Percentiles rank a stretch among this genome's conserved stretches.
Conservation (phyloP, 2,888 invertebrate genomes). For the Troides oblongomaculatus region DNA sequence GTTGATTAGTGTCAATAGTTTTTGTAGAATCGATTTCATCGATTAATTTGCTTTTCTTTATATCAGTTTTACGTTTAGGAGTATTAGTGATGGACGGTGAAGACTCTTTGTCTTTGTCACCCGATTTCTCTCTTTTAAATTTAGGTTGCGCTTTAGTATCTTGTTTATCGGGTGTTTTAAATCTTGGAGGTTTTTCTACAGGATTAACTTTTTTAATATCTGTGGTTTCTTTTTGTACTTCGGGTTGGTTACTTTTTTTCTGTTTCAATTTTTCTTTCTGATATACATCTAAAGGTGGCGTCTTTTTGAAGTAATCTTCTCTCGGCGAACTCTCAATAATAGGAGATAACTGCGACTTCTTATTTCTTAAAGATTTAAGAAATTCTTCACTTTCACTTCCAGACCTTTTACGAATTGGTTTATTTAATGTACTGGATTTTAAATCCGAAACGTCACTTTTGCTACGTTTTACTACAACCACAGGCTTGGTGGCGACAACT, state of each 20-base stretch:
- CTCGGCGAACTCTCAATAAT: conserved; percentile 88
- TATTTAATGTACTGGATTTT: conserved; percentile 73
- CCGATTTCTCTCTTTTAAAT: conserved; percentile 63
- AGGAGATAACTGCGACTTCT: conserved; percentile 86
- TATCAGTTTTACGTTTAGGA: conserved; percentile 66
- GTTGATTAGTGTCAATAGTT: conserved; percentile 48
- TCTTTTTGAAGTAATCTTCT: conserved; percentile 83
- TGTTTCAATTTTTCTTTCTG: conserved; percentile 60
- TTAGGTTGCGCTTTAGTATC: conserved; percentile 69
- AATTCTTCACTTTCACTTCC: conserved; percentile 83
- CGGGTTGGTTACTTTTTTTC: conserved; percentile 52
- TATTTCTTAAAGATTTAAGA: conserved; percentile 74
- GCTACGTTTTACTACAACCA: conserved; percentile 76
- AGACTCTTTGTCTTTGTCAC: conserved; percentile 56
- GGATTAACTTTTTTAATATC: conserved; percentile 69
- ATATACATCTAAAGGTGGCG: conserved; percentile 63
- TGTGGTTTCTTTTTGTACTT: conserved; percentile 42
- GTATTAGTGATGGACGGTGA: conserved; percentile 64
- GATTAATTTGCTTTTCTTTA: conserved; percentile 61
- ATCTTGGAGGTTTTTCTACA: conserved; percentile 70
- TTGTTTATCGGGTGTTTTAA: conserved; percentile 60
- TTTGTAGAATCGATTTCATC: conserved; percentile 65
- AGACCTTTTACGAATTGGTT: conserved; percentile 78
- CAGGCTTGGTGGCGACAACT: conserved; percentile 68
- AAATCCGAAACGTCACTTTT: conserved; percentile 84